Base-by-base conservation (phyloP, 2,113 vertebrate genomes). In the Cranoglanis bouderius region DNA sequence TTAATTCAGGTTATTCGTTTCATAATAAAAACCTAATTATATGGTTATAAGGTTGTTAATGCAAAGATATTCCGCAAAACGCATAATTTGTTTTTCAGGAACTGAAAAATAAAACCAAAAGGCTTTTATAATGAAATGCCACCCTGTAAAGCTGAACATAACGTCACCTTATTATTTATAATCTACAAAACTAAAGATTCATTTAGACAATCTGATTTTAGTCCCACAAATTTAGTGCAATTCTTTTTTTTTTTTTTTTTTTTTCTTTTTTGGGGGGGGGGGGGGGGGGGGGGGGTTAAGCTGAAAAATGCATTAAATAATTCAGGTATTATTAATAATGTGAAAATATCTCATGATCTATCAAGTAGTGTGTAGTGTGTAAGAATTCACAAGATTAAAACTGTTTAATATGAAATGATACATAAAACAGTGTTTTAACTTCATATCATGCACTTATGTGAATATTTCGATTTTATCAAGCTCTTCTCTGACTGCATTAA, bases 111-210 rank as follows among this genome's bases (percentile, higher is more conserved):
- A 59, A 40, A 61, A 61, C 0, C 2, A 14, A 29, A 86, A 57
- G 43, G 55, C 85, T 83, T 77, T 89, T 77, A 86, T 86, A 87
- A 72, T 89, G 67, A 89, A 86, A 89, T 88, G 43, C 65, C 51
- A 18, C 29, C 51, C 29, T 26, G 29, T 65, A 65, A 65, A 10
- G 16, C 29, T 65, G 1, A 13, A n/a, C 61, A n/a, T 65, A 29
- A 65, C 29, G n/a, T 12, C 26, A n/a, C 29, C 61, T 65, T 29
- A 13, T 65, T 65, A 65, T 65, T 13, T n/a, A 29, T 29, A 63
- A 12, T 65, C 29, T 65, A 65, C 3, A 63, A 29, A 63, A 6
- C 57, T 10, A 10, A 29, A 63, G 24, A 24, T 29, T 63, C 8
- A 63, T 26, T 14, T 26, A 29, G 9, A 63, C 13, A 8, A 2